Evolutionary conservation across 2,797 vertebrate genomes (phyloP), one percentile per base, ranked within the genome.

Genomic region (Sebastes diploproa): DNA sequence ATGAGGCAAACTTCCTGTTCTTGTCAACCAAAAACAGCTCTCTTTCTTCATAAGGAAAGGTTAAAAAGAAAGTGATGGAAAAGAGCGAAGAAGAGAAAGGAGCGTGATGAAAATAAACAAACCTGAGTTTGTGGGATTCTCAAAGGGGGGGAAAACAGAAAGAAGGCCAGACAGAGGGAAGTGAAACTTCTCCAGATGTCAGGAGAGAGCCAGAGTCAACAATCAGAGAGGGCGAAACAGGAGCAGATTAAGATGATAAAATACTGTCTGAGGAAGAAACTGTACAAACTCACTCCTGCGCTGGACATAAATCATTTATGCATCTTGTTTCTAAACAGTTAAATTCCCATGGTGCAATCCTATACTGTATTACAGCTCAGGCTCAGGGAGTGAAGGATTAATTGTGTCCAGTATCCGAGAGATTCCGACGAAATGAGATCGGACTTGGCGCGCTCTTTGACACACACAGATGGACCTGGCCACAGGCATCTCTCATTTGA

Each of bases 361-460:
- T 55, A 42, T 16, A 27, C 79, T 74, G 83, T 76, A 70, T 82
- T 81, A 83, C 79, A 69, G 75, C 75, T 80, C 30, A 1, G 55
- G 75, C 75, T 80, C 32, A 1, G 55, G 27, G 55, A 88, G 81
- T 2, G 34, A 59, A 63, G 80, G 84, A 88, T 89, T 90, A 86
- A 78, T 80, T 80, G 83, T 80, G 88, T 81, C 83, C 54, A 77
- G 70, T 76, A 80, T 90, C 79, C 71, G 70, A 79, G 16, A 90
- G 86, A 93, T 94, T 94, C 89, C 90, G 83, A 55, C 25, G 83
- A 83, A 82, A 88, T 93, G 88, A 93, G 80, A 84, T 86, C 77
- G 14, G 72, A 50, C 54, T 87, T 90, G 81, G 82, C 78, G 54
- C 8, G 1, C 11, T 63, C 58, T 55, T 4, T 32, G n/a, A 7